Conservation (phyloP, 2,888 invertebrate species). For the Enchytraeus crypticus region DNA sequence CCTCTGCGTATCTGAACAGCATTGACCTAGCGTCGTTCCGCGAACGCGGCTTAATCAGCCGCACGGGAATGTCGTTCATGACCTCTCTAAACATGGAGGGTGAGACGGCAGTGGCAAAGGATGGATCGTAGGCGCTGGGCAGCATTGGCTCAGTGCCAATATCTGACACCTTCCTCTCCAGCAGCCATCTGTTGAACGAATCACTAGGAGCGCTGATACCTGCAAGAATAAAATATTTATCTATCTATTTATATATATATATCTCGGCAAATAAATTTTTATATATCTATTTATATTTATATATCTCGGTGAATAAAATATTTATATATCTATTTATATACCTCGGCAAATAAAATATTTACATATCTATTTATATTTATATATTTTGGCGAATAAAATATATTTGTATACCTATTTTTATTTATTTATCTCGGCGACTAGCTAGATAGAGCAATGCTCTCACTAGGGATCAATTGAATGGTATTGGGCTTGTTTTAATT, state of each 20-base stretch:
- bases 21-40: conserved; percentile 90
- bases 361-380: too few species aligned
- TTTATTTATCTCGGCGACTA: too few species aligned
- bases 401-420: too few species aligned
- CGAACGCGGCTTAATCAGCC: conserved; percentile 86
- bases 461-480: too few species aligned
- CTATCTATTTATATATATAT: neutral
- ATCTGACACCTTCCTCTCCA: conserved; percentile 86
- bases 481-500: too few species aligned
- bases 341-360: too few species aligned
- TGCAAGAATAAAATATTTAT: conserved; percentile 29
- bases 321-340: too few species aligned
- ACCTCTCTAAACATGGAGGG: conserved; percentile 92
- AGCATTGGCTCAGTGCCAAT: conserved; percentile 80
- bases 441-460: too few species aligned
- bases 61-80: conserved; percentile 95
- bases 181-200: conserved; percentile 87
- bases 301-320: too few species aligned
- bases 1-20: conserved; percentile 83
- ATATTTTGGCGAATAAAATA: too few species aligned
- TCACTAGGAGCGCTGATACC: conserved; percentile 88
- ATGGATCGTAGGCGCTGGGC: conserved; percentile 84
- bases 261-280: too few species aligned
- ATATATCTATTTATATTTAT: too few species aligned
- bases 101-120: conserved; percentile 83